phyloP scores from a whole-genome alignment of 2,113 vertebrate genomes.

The Pontoporia blainvillei region DNA sequence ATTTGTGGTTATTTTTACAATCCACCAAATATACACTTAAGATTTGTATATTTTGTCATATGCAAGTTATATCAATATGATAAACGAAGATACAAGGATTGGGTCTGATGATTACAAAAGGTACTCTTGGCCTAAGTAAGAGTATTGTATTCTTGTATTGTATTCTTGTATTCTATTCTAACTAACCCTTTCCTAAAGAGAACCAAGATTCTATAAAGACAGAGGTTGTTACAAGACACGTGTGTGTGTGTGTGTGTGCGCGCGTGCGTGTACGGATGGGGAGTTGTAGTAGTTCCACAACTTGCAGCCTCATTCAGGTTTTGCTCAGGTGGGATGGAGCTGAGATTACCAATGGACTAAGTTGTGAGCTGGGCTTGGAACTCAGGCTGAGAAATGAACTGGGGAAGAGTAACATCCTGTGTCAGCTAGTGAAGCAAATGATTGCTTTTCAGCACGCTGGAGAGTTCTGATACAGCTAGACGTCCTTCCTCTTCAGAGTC shows the following conservation, averaged over 20 bases:
- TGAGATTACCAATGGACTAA: neutral
- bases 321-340: neutral
- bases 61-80: neutral
- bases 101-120: neutral
- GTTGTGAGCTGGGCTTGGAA: neutral
- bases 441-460: neutral
- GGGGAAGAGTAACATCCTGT: too few relatives aligned
- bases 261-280: too few relatives aligned
- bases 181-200: neutral
- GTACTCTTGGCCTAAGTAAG: neutral
- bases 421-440: accelerated
- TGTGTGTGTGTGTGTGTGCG: neutral
- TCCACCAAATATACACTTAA: neutral
- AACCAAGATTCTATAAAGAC: neutral
- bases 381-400: neutral
- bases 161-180: neutral
- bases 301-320: neutral
- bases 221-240: too few relatives aligned
- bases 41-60: neutral
- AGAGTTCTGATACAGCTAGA: neutral
- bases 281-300: neutral
- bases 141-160: neutral
- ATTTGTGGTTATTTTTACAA: neutral
- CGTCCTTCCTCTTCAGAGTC: neutral
- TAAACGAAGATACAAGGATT: neutral